These are phyloP conservation scores for Limnephilus rhombicus DNA, from an alignment of 2,888 invertebrate species.

Conservation along the genomic window DNA sequence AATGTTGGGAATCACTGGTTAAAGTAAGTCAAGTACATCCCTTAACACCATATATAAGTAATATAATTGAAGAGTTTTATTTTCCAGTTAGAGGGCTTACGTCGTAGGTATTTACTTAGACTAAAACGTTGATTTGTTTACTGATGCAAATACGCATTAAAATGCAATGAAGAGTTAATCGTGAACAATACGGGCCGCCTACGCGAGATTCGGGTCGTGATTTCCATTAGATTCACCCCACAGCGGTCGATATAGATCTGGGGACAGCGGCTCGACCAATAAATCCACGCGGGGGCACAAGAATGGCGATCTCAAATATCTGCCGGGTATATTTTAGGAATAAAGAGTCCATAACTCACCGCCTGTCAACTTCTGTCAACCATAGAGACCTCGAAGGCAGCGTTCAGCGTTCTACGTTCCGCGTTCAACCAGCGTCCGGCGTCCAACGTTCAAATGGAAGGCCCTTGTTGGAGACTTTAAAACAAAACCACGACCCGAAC, in stretches of 20 bases:
- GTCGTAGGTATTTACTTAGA: too few relatives aligned
- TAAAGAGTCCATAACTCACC: slow-evolving; percentile 65
- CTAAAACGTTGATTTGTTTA: not conserved
- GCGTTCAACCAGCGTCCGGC: slow-evolving; percentile 11
- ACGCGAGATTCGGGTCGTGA: slow-evolving; percentile 9
- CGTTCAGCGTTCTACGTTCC: slow-evolving; percentile 4
- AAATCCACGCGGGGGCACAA: slow-evolving; percentile 63
- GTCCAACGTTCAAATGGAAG: slow-evolving; percentile 29
- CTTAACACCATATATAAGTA: too few relatives aligned
- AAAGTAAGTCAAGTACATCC: too few relatives aligned
- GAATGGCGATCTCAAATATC: slow-evolving; percentile 65
- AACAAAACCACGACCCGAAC: slow-evolving; percentile 39
- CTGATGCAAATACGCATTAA: not conserved
- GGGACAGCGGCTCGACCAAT: slow-evolving; percentile 59
- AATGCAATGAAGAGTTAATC: not conserved
- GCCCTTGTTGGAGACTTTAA: slow-evolving; percentile 29
- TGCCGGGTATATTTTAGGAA: slow-evolving; percentile 65
- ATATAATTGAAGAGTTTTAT: not conserved
- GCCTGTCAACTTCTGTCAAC: slow-evolving; percentile 64
- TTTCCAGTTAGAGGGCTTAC: not conserved
- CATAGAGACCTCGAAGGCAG: slow-evolving; percentile 46
- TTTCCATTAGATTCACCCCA: not conserved
- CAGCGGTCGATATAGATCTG: slow-evolving; percentile 63
- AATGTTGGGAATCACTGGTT: too few relatives aligned
- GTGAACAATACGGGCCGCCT: not conserved